These are phyloP conservation scores for Priocnemis perturbator DNA, from an alignment of 2,888 invertebrate species.

Conservation along the genomic window DNA sequence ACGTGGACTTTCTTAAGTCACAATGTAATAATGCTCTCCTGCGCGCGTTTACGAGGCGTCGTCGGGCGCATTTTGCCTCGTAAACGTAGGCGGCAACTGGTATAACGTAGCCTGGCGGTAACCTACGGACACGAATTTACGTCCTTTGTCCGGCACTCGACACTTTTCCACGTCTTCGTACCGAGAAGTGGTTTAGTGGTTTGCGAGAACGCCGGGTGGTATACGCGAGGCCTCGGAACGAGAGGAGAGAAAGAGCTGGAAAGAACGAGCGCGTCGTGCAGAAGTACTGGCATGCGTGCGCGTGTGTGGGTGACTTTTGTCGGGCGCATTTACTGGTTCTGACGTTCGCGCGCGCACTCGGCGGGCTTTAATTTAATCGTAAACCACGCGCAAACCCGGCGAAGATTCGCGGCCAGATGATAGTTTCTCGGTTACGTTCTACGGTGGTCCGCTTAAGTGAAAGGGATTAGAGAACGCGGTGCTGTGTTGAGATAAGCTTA, in stretches of 20 bases:
- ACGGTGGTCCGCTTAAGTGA: conserved; percentile 24
- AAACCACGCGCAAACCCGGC: too few relatives aligned
- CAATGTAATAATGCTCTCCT: conserved; percentile 61
- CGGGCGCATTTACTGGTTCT: too few relatives aligned
- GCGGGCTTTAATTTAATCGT: too few relatives aligned
- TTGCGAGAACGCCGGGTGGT: conserved; percentile 18
- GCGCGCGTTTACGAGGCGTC: conserved; percentile 62
- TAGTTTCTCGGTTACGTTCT: too few relatives aligned
- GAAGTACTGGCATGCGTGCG: too few relatives aligned
- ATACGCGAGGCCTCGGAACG: too few relatives aligned
- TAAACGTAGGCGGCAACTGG: conserved; percentile 60
- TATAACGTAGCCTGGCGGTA: conserved; percentile 31
- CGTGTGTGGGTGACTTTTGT: too few relatives aligned
- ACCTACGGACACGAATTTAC: conserved; percentile 63
- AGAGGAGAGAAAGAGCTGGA: too few relatives aligned
- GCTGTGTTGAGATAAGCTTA: neutral
- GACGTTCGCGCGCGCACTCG: too few relatives aligned
- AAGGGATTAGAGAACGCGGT: neutral
- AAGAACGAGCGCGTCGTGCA: too few relatives aligned
- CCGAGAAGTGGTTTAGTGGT: conserved; percentile 30
- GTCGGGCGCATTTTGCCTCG: conserved; percentile 55
- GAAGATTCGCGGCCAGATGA: too few relatives aligned
- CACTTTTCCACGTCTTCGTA: conserved; percentile 50
- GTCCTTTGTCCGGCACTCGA: conserved; percentile 63
- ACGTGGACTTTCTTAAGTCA: conserved; percentile 53